Evolutionary conservation across 53 echinoderm and acorn worm species (phyloP), one percentile per base, ranked within the genome.

Genomic region (Pentamera pediparva): DNA sequence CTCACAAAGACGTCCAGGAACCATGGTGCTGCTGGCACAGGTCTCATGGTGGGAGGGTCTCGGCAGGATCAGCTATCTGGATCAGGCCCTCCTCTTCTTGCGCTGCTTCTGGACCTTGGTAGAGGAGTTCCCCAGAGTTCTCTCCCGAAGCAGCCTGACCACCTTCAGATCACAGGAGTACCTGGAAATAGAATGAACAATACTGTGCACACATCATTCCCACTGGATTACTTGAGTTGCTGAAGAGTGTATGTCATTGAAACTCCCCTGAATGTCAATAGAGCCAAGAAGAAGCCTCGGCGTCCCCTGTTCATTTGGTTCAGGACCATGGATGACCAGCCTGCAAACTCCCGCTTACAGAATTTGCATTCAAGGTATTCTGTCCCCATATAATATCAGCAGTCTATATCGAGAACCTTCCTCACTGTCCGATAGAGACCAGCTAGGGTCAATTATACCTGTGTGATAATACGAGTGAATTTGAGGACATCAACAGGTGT

Each of bases 281-380:
- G 25, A 20, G 75, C 84, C 22, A 85, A 79, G 47, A 88, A 88
- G 51, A 81, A 69, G 37, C 80, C 31, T 7, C 67, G 79, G 38
- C 63, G 78, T 26, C 79, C 65, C 11, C 61, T 53, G 79, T 85
- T 72, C 17, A 92, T 79, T 72, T 88, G 88, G n/a, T 78, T 60
- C 33, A 82, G 22, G 61, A 92, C 72, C 63, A 55, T 33, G 12
- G 67, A 40, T 47, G 85, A 82, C 92, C 84, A 92, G 19, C 82
- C 70, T 74, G 85, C 81, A 69, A 78, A 33, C 54, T 88, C 88
- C 19, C 29, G 35, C 56, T 71, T 59, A 43, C 92, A 92, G 45
- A 30, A 49, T 4, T 57, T 33, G 58, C 82, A 86, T 59, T 86
- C 78, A 51, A 86, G 70, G 76, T 91, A 87, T 51, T 87, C 86